Conservation (phyloP, 2,797 vertebrate genomes). For the Psittacula echo region DNA sequence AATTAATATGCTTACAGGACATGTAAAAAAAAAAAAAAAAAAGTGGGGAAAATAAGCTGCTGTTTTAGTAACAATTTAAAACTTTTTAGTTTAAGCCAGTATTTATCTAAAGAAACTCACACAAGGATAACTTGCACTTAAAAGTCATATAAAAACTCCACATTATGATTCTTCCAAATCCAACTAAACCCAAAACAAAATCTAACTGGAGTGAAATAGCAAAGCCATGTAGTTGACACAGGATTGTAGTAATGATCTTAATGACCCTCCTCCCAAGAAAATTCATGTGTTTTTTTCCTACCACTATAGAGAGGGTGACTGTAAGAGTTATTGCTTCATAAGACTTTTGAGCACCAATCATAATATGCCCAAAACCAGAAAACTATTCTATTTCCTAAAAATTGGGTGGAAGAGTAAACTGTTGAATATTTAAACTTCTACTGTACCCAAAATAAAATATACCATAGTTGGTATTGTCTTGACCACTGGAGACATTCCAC, state of each 20-base stretch:
- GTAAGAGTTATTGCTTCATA: slow-evolving; percentile 43
- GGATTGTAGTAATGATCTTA: neutral
- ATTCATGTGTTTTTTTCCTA: neutral
- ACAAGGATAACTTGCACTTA: neutral
- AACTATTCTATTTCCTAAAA: neutral
- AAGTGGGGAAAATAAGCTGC: neutral
- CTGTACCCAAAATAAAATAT: neutral
- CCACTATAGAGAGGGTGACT: slow-evolving; percentile 28
- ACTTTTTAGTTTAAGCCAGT: neutral
- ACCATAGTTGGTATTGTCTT: neutral
- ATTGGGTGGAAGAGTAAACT: neutral
- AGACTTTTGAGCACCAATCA: slow-evolving; percentile 37
- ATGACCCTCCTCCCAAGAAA: slow-evolving; percentile 9
- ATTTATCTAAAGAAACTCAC: neutral
- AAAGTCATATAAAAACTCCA: neutral
- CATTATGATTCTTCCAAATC: neutral
- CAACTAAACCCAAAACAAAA: neutral
- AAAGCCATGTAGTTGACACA: slow-evolving; percentile 18
- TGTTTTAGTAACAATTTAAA: neutral
- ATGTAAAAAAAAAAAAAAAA: neutral
- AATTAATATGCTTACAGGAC: neutral
- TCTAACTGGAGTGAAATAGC: slow-evolving; percentile 27
- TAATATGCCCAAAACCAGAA: neutral
- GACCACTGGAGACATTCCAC: neutral
- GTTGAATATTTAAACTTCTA: neutral